Evolutionary conservation across 2,888 invertebrate genomes (phyloP), one percentile per base, ranked within the genome.

Genomic region (Chouioia cunea): DNA sequence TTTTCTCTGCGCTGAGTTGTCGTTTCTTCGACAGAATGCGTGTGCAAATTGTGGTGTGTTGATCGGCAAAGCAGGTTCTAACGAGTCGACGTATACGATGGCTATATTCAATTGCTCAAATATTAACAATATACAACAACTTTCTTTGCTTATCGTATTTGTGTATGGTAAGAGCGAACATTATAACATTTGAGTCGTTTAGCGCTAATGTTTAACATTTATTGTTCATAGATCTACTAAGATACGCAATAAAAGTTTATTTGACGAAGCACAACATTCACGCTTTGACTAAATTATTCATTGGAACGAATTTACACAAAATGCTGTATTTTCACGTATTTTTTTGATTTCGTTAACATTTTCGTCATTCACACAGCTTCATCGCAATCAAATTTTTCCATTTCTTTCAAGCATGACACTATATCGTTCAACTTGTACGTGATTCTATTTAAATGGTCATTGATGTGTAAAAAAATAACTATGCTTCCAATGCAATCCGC

Each of bases 81-180:
- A 36, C 36, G 36, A 36, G 27, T 6, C 3, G 36, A 36, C 4
- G n/a, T n/a, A 36, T 10, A 12, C 10, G 4, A 36, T 36, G 12
- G 10, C 36, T 36, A 66, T 57, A 66, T 71, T 71, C 63, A 48
- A 71, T 71, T 71, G 66, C 66, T 71, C 63, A 71, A 71, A 71
- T 71, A 71, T 66, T 66, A 63, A 71, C 47, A 63, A 47, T 58
- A 48, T 57, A 56, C 43, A 65, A 14, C 36, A 36, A 6, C 36
- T 6, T 53, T 71, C 62, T 71, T 71, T 57, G 65, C 52, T 67
- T 65, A 60, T 56, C 56, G 23, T 60, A 71, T 65, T 71, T 65
- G 15, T 72, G 68, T 68, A 68, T 60, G 60, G 56, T 56, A 68
- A 56, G 50, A 50, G 62, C 57, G 52, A 52, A 23, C 65, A 68